These are phyloP conservation scores for Polydrusus cervinus DNA, from an alignment of 2,888 invertebrate genomes.

Conservation along the genomic window DNA sequence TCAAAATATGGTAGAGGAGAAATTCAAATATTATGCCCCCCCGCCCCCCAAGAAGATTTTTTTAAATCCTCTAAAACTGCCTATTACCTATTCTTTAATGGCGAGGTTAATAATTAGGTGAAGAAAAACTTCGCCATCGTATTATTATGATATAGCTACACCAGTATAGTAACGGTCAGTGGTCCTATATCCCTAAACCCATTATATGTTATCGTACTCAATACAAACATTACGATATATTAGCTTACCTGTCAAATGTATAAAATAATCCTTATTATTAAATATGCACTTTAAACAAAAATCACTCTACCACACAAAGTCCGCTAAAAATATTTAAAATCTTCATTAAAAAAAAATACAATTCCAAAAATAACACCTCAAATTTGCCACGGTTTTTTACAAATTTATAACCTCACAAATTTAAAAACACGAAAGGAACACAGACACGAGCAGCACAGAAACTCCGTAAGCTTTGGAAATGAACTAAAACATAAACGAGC, in stretches of 20 bases:
- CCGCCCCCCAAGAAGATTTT: too few relatives aligned
- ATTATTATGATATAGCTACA: too few relatives aligned
- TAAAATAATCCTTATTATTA: conserved; percentile 26
- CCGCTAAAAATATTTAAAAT: neutral
- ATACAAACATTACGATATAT: conserved; percentile 33
- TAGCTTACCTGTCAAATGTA: conserved; percentile 9
- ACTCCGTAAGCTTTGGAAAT: neutral
- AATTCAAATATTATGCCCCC: too few relatives aligned
- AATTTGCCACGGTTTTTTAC: conserved; percentile 19
- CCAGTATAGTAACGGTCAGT: neutral
- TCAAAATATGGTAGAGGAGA: too few relatives aligned
- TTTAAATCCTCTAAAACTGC: too few relatives aligned
- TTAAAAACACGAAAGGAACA: conserved; percentile 24
- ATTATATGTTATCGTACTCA: neutral
- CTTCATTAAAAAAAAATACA: neutral
- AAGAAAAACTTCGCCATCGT: too few relatives aligned
- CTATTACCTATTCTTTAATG: too few relatives aligned
- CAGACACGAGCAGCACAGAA: neutral
- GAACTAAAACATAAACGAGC: conserved; percentile 47
- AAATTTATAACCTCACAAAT: conserved; percentile 5
- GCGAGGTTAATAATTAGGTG: too few relatives aligned
- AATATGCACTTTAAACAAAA: conserved; percentile 17
- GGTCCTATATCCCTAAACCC: neutral
- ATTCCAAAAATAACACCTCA: neutral
- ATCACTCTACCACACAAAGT: neutral